These are phyloP conservation scores for Crenuchus spilurus DNA, from an alignment of 2,797 vertebrate genomes.

Conservation along the genomic window DNA sequence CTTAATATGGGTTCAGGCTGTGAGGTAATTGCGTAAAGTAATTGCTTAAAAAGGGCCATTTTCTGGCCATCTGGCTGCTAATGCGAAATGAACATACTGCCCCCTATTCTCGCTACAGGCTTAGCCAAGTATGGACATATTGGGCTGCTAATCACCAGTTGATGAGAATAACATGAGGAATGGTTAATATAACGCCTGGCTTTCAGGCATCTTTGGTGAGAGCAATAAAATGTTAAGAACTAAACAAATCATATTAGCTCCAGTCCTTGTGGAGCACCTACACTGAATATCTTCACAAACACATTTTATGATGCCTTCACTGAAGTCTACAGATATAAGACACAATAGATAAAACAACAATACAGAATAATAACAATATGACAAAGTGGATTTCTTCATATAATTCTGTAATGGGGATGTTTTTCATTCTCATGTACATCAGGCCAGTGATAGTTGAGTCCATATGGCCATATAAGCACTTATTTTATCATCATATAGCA, in stretches of 20 bases:
- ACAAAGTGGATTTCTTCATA: conserved; percentile 5
- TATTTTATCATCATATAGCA: neutral
- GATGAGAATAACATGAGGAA: conserved; percentile 5
- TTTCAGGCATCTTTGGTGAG: neutral
- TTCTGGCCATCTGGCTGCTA: conserved; percentile 33
- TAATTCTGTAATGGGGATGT: neutral
- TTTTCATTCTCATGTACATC: neutral
- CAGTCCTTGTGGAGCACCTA: neutral
- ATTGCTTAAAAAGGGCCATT: conserved; percentile 19
- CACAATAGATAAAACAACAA: neutral
- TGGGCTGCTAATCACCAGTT: conserved; percentile 13
- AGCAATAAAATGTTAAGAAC: conserved; percentile 32
- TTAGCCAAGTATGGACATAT: conserved; percentile 4
- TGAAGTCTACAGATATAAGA: neutral
- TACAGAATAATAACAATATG: neutral
- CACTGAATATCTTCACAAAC: conserved; percentile 13
- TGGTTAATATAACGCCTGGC: neutral
- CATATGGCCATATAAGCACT: neutral
- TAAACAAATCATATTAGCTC: conserved; percentile 34
- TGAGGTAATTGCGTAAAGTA: conserved; percentile 8
- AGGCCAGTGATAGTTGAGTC: neutral
- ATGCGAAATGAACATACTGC: neutral
- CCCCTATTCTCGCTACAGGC: conserved; percentile 7
- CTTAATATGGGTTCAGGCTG: conserved; percentile 12
- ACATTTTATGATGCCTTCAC: neutral